Conservation (phyloP, 2,797 vertebrate species). For the Tangara arthus region DNA sequence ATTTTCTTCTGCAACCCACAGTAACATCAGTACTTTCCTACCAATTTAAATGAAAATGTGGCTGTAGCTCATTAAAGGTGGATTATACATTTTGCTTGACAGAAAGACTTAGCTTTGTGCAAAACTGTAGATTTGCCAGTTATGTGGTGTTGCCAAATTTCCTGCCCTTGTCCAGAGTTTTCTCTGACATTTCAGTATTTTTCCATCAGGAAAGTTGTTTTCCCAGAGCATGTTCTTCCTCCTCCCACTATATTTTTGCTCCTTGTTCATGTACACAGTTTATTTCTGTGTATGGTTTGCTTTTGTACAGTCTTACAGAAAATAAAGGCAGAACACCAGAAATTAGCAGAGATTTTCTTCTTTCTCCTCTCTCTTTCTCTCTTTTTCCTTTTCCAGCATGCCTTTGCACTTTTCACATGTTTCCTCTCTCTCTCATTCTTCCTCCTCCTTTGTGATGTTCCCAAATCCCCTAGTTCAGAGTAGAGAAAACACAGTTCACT, state of each 20-base stretch:
- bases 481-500: neutral
- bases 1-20: neutral
- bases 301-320: neutral
- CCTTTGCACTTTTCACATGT: neutral
- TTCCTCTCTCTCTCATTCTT: neutral
- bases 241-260: neutral
- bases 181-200: neutral
- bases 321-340: neutral
- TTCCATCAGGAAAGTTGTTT: neutral
- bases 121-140: neutral
- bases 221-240: neutral
- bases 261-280: neutral
- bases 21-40: neutral
- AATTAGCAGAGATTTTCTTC: neutral
- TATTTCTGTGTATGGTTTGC: neutral
- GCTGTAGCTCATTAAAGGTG: neutral
- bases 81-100: neutral
- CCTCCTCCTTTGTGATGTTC: neutral
- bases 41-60: neutral
- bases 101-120: neutral
- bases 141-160: neutral
- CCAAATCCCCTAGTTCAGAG: neutral
- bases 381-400: neutral
- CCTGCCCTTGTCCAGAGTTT: neutral
- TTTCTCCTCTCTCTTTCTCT: neutral